phyloP scores from a whole-genome alignment of 2,888 invertebrate species.

The Oasisia sp. region DNA sequence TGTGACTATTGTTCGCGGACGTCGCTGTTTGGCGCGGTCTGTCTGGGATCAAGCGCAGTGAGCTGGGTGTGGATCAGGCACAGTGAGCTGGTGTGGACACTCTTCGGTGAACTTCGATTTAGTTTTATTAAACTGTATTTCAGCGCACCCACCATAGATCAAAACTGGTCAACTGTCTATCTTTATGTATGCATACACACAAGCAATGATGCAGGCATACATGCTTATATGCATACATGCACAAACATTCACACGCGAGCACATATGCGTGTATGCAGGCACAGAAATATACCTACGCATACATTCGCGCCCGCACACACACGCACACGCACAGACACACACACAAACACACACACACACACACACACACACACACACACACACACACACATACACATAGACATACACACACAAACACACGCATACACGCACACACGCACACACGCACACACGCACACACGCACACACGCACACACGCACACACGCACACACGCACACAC shows the following conservation, averaged over 20 bases:
- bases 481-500: neutral
- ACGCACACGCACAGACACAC: too few species aligned
- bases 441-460: neutral
- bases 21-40: neutral
- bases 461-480: neutral
- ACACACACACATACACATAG: too few species aligned
- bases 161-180: neutral
- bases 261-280: too few species aligned
- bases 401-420: neutral
- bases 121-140: neutral
- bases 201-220: neutral
- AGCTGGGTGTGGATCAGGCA: neutral
- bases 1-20: neutral
- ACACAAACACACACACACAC: too few species aligned
- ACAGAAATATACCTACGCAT: too few species aligned
- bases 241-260: too few species aligned
- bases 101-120: neutral
- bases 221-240: too few species aligned
- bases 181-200: neutral
- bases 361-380: too few species aligned
- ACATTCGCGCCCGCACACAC: too few species aligned
- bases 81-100: neutral
- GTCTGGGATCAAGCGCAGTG: neutral
- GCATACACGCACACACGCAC: neutral
- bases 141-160: neutral